These are phyloP conservation scores for Hyperopisus bebe DNA, from an alignment of 2,113 vertebrate species.

Conservation along the genomic window DNA sequence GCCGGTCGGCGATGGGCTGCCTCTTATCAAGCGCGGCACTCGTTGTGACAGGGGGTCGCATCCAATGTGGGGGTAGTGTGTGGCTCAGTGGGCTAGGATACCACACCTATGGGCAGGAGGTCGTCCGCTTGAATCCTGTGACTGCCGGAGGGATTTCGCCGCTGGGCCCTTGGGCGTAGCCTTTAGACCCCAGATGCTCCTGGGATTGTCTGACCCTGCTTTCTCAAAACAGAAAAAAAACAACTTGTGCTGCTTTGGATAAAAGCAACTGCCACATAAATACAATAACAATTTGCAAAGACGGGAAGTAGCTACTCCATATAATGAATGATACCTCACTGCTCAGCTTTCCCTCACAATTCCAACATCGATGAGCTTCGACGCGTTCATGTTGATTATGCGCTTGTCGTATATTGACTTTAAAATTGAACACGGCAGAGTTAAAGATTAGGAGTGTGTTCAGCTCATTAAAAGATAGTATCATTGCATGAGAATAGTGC, in stretches of 20 bases:
- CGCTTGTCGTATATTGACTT: constrained; percentile 16
- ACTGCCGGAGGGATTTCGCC: neutral
- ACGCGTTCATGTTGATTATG: constrained; percentile 27
- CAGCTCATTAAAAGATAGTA: constrained; percentile 25
- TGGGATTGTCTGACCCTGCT: neutral
- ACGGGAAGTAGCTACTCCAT: constrained; percentile 22
- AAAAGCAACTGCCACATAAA: neutral
- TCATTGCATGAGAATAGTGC: neutral
- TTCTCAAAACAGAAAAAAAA: neutral
- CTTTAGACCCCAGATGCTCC: neutral
- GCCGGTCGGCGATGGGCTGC: constrained; percentile 26
- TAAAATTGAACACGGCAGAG: constrained; percentile 13
- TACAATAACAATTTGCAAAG: constrained; percentile 1
- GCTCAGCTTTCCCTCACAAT: neutral
- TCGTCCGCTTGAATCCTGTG: neutral
- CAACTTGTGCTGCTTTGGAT: neutral
- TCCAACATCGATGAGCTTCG: neutral
- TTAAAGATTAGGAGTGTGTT: constrained; percentile 21
- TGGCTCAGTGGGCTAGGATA: neutral
- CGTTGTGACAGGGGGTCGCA: constrained; percentile 21
- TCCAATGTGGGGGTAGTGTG: constrained; percentile 22
- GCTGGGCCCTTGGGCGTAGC: neutral
- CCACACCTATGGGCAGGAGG: neutral
- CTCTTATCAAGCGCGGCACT: constrained; percentile 41
- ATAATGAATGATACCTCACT: constrained; percentile 18